Evolutionary conservation across 2,888 invertebrate species (phyloP), one percentile per base, ranked within the genome.

Genomic region (Coelopa pilipes): DNA sequence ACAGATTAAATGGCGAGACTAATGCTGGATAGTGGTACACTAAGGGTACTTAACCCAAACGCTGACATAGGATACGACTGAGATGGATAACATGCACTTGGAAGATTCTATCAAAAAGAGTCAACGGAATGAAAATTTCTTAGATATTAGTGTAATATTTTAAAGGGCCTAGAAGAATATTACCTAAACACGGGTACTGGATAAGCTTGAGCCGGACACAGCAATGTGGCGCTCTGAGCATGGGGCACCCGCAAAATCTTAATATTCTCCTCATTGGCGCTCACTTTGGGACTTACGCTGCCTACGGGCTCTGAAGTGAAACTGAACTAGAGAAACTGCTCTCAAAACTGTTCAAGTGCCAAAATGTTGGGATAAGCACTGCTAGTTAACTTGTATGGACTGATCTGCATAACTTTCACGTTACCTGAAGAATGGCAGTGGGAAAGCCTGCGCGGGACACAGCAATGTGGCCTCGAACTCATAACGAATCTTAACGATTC

Each of bases 381-480:
- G 11, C 3, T 2, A n/a, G 34, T 34, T 2, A 7, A 4, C 34
- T 34, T 4, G 34, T 34, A 7, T 34, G 34, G 34, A 34, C 34
- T 34, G 34, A 34, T 2, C 34, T 34, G 7, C 34, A n/a, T n/a
- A n/a, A n/a, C n/a, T n/a, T 45, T 72, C 3, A 21, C 74, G 90
- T 90, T 92, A 93, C 93, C 93, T 92, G 90, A 90, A 92, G 84
- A 90, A 89, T 70, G 93, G 92, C 80, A 92, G 90, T 75, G 92
- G 92, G 89, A 90, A 92, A 79, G 91, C 92, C 88, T 92, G 91
- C 34, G 91, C 91, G 69, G 91, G 91, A 83, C 92, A 92, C 71
- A 91, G 87, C 74, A 92, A 81, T 75, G 92, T 91, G 78, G 92
- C 89, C 86, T 88, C 89, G 79, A 87, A 85, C 76, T 84, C 87